phyloP scores from a whole-genome alignment of 2,888 invertebrate genomes.

The Entomobrya proxima region DNA sequence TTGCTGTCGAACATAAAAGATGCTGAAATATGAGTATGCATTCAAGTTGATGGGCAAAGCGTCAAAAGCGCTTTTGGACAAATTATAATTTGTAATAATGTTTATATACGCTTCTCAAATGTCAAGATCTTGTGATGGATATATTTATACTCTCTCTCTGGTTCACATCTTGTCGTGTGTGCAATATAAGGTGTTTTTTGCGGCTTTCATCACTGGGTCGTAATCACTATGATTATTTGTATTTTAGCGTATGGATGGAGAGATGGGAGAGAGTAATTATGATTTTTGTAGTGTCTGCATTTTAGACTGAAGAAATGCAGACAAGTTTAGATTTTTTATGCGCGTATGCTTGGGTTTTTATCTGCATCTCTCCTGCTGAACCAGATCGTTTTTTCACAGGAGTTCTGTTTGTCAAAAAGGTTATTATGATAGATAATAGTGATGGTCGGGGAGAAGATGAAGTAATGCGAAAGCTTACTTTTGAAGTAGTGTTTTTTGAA shows the following conservation, averaged over 20 bases:
- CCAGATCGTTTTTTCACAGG: conserved; percentile 32
- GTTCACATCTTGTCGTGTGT: background rate
- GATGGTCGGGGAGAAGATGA: background rate
- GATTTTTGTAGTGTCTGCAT: too few relatives aligned
- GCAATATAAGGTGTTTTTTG: background rate
- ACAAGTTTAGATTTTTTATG: too few relatives aligned
- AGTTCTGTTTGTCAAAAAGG: conserved; percentile 11
- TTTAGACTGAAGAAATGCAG: too few relatives aligned
- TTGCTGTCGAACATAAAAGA: background rate
- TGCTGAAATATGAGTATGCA: conserved; percentile 26
- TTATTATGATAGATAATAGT: background rate
- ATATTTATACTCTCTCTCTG: background rate
- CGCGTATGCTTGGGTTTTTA: too few relatives aligned
- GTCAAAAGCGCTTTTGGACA: conserved; percentile 40
- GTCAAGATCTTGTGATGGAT: background rate
- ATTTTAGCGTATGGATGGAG: too few relatives aligned
- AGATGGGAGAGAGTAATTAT: too few relatives aligned
- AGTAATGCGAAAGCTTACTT: background rate
- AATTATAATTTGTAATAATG: conserved; percentile 43
- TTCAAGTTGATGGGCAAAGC: conserved; percentile 24
- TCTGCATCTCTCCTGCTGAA: conserved; percentile 32
- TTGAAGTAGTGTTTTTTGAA: background rate
- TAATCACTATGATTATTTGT: too few relatives aligned
- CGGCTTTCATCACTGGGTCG: too few relatives aligned
- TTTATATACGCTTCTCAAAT: background rate